Conservation (phyloP, 92 coral and sea anemone species). For the Actinostola sp. region DNA sequence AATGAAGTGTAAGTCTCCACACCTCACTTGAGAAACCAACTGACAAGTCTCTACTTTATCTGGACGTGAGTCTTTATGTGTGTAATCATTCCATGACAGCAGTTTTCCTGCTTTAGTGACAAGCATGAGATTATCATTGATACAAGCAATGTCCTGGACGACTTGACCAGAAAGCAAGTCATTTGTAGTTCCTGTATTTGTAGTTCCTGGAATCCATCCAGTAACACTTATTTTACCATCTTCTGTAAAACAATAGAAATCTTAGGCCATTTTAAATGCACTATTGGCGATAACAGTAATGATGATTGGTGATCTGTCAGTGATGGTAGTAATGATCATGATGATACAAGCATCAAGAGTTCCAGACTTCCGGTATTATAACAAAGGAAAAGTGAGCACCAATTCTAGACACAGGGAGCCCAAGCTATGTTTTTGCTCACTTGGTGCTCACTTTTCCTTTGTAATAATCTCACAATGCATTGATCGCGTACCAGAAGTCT, state of each 20-base stretch:
- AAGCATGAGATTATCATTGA: conserved; percentile 61
- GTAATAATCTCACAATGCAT: no score
- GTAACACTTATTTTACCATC: conserved; percentile 47
- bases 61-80: conserved; percentile 31
- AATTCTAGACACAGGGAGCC: no score
- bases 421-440: no score
- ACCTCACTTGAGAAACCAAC: conserved; percentile 39
- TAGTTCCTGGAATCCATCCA: conserved; percentile 69
- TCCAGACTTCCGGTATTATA: no score
- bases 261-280: no score
- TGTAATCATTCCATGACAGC: conserved; percentile 60
- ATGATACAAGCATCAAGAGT: no score
- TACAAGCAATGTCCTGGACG: conserved; percentile 45
- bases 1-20: conserved; percentile 59
- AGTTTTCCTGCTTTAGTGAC: conserved; percentile 51
- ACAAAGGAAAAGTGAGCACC: no score
- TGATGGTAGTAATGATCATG: no score
- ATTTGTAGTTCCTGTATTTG: conserved; percentile 25
- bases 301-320: no score
- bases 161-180: conserved; percentile 50
- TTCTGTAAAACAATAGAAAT: conserved; percentile 18
- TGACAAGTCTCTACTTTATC: conserved; percentile 16
- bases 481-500: no score
- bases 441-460: no score
- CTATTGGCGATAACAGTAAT: no score